A percentile compares a stretch with the other conserved stretches of the same genome.
phyloP scores from a whole-genome alignment of 2,797 vertebrate genomes.

The Chromobotia macracanthus region DNA sequence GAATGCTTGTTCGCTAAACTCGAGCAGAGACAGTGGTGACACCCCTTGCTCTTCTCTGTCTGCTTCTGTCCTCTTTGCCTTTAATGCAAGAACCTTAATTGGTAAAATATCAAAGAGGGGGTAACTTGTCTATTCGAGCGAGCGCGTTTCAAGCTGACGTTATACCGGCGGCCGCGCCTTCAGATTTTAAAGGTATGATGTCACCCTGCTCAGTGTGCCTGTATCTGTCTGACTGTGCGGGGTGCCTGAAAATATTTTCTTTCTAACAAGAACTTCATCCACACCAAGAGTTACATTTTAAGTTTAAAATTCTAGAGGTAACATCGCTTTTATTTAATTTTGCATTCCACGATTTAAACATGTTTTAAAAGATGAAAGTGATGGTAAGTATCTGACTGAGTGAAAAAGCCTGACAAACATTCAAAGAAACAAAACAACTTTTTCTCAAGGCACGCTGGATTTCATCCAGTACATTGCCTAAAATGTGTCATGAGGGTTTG shows the following conservation, averaged over 20 bases:
- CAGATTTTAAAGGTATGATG: slow-evolving; percentile 79
- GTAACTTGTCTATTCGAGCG: slow-evolving; percentile 51
- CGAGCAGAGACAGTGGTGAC: slow-evolving; percentile 67
- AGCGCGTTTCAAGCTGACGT: slow-evolving; percentile 70
- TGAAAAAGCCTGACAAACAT: not conserved
- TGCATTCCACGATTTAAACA: not conserved
- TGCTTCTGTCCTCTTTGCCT: slow-evolving; percentile 50
- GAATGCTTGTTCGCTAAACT: slow-evolving; percentile 62
- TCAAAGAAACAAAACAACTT: not conserved
- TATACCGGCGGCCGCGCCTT: slow-evolving; percentile 78
- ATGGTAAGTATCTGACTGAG: no score
- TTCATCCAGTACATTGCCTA: not conserved
- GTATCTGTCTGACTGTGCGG: slow-evolving; percentile 40
- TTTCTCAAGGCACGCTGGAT: not conserved
- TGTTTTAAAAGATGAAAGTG: no score
- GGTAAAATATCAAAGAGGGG: slow-evolving; percentile 77
- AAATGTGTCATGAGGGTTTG: not conserved
- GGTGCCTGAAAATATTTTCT: not conserved
- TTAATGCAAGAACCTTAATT: slow-evolving; percentile 82
- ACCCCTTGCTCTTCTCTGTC: slow-evolving; percentile 68
- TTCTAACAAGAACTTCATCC: not conserved
- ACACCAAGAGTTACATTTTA: not conserved
- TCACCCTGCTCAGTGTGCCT: slow-evolving; percentile 62
- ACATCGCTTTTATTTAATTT: not conserved
- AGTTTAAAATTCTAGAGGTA: not conserved